Base-by-base conservation (phyloP, 2,888 invertebrate species). In the Sepiola atlantica region DNA sequence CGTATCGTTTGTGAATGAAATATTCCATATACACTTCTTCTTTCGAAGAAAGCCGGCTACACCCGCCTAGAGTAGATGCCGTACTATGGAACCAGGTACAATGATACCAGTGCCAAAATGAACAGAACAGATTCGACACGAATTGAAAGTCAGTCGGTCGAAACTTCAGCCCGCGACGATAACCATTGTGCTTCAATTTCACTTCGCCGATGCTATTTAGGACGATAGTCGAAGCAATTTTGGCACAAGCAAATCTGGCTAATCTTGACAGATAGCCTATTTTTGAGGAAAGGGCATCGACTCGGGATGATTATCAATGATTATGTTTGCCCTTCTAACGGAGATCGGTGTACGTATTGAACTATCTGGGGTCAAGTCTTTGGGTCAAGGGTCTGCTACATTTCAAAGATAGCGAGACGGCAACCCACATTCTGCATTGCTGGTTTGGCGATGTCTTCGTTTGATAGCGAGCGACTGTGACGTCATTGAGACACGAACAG, bases 271-370 rank as follows among this genome's bases (percentile, higher is more conserved):
- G 77, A 77, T 77, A 77, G n/a, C 77, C 77, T 77, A 77, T 77
- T 77, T 77, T 77, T n/a, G n/a, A 16, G 18, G n/a, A 77, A 77
- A n/a, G 77, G n/a, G 14, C 24, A n/a, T 21, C 14, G 77, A 77
- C 14, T n/a, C n/a, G 3, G 77, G 77, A n/a, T 32, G 14, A 77
- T 32, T 45, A 45, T 45, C 45, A 77, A 77, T 77, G 77, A 77
- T 77, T 32, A 32, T 32, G 16, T n/a, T 77, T 77, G 77, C 77
- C 77, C 77, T 77, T 77, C 77, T 14, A 77, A 21, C 16, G n/a
- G n/a, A 77, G n/a, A 77, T 77, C n/a, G n/a, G 77, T 61, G 61
- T 77, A 77, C 77, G 77, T 77, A 77, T 77, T 77, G 77, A 77
- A 77, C 77, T 77, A 77, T 77, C 77, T 77, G n/a, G 16, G 77